phyloP scores from a whole-genome alignment of 2,797 vertebrate genomes.

The Semaprochilodus insignis region DNA sequence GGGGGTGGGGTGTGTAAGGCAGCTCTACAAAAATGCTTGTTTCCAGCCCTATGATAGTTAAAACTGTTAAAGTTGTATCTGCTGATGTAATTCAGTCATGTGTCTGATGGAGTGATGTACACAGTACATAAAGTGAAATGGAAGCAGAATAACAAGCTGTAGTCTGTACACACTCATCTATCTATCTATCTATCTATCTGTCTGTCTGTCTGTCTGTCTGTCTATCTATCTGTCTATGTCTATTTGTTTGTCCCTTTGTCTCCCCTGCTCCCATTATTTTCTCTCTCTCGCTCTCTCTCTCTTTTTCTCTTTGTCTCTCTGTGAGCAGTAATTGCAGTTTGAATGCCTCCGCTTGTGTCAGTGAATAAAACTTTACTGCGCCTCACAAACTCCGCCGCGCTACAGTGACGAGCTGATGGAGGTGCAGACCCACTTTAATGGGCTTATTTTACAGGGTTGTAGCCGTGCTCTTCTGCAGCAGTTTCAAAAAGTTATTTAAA shows the following conservation, averaged over 20 bases:
- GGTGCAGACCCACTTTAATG: constrained; percentile 38
- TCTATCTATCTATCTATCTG: not conserved
- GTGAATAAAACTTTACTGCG: constrained; percentile 68
- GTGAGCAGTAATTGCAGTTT: constrained; percentile 65
- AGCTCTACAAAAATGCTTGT: too few species aligned
- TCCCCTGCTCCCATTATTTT: too few species aligned
- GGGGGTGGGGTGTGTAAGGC: too few species aligned
- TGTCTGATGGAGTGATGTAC: not conserved
- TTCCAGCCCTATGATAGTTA: too few species aligned
- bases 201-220: not conserved
- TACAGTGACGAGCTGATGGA: constrained; percentile 43
- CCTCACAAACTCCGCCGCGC: constrained; percentile 48
- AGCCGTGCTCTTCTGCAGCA: constrained; percentile 18
- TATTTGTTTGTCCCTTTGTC: too few species aligned
- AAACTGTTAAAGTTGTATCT: not conserved
- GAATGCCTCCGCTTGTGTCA: constrained; percentile 71
- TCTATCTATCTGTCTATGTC: too few species aligned
- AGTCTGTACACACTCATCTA: not conserved
- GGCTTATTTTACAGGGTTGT: constrained; percentile 44
- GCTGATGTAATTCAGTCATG: not conserved
- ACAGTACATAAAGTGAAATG: constrained; percentile 12
- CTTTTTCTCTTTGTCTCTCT: constrained; percentile 4
- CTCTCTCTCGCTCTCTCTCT: not conserved
- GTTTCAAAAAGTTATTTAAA: constrained; percentile 17
- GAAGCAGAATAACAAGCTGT: not conserved